A percentile compares a stretch with the other conserved stretches of the same genome.
Conservation (phyloP, 2,888 invertebrate genomes). For the Hermaeophaga mercurialis region DNA sequence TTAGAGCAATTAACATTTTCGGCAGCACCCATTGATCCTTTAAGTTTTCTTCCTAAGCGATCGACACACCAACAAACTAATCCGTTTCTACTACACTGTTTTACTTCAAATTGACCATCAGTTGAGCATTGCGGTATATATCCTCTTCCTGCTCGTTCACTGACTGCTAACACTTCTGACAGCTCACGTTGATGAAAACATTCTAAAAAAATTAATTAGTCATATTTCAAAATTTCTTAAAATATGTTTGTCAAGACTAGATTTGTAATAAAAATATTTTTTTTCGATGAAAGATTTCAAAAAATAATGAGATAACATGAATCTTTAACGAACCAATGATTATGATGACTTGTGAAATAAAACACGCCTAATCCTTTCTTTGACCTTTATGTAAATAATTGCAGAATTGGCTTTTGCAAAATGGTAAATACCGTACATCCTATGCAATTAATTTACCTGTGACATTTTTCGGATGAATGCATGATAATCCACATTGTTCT, state of each 20-base stretch:
- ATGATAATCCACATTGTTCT: conserved; percentile 74
- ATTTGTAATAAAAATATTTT: no score
- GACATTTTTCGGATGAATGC: conserved; percentile 75
- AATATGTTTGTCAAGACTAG: no score
- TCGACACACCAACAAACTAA: conserved; percentile 90
- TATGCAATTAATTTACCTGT: conserved; percentile 59
- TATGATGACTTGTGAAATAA: not conserved
- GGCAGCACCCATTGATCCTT: conserved; percentile 80
- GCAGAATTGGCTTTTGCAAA: conserved; percentile 11
- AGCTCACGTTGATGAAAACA: conserved; percentile 80
- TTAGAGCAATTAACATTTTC: conserved; percentile 69
- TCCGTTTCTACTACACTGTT: conserved; percentile 83
- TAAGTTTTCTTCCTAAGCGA: conserved; percentile 74
- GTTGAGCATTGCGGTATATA: conserved; percentile 81
- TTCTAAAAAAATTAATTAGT: no score
- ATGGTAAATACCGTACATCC: conserved; percentile 10
- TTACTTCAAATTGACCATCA: conserved; percentile 73
- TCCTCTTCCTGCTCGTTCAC: conserved; percentile 80
- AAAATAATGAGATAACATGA: no score
- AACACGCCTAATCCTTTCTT: conserved; percentile 12
- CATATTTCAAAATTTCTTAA: no score
- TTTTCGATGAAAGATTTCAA: no score
- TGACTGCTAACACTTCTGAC: conserved; percentile 76
- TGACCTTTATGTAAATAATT: not conserved
- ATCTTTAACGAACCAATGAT: no score